Percentiles rank a stretch among this genome's conserved stretches.
phyloP scores from a whole-genome alignment of 1,140 invertebrate species.

The Monomorium pharaonis region DNA sequence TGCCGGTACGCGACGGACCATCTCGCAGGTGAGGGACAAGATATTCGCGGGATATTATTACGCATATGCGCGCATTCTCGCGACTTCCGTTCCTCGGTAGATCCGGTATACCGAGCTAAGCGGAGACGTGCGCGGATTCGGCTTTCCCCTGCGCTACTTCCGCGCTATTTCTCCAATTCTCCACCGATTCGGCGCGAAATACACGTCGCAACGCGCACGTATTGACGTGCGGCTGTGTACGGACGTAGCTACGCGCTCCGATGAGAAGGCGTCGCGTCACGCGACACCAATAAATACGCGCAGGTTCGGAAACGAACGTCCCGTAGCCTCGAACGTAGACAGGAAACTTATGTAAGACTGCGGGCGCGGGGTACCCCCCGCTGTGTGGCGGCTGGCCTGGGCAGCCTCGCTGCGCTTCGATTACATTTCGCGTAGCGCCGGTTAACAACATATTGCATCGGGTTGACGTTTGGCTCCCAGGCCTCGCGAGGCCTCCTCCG shows the following conservation, averaged over 20 bases:
- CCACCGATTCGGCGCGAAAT: not conserved
- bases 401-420: no score
- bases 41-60: not conserved
- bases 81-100: not conserved
- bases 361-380: no score
- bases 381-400: no score
- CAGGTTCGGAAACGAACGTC: no score
- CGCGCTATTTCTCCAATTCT: no score
- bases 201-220: not conserved
- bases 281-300: not conserved
- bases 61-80: not conserved
- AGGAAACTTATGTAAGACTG: constrained; percentile 34
- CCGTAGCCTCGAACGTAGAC: not conserved
- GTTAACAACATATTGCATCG: constrained; percentile 44
- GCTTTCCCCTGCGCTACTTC: no score
- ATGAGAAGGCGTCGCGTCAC: not conserved
- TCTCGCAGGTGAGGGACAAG: constrained; percentile 31
- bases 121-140: no score
- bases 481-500: no score
- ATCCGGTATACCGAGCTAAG: no score
- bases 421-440: not conserved
- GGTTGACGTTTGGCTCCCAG: not conserved
- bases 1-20: constrained; percentile 16
- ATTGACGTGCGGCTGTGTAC: no score
- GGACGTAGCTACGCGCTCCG: not conserved